A percentile compares a stretch with the other conserved stretches of the same genome.
These are phyloP conservation scores for Polia nebulosa DNA, from an alignment of 2,888 invertebrate species.

Conservation along the genomic window DNA sequence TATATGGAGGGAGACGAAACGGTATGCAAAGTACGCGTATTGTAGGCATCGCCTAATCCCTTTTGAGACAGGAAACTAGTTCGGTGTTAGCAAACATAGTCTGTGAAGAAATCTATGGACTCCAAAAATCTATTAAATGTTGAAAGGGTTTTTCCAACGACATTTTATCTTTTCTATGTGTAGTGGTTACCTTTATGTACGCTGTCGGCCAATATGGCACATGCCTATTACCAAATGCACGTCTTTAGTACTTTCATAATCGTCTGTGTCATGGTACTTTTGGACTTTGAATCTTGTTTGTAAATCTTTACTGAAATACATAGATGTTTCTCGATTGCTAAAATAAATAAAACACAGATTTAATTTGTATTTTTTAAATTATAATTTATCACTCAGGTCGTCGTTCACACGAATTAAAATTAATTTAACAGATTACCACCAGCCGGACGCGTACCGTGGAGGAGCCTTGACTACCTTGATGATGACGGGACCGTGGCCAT, in stretches of 20 bases:
- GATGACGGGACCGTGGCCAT: slow-evolving; percentile 37
- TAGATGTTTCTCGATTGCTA: too few relatives aligned
- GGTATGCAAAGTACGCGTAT: slow-evolving; percentile 34
- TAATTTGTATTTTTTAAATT: slow-evolving; percentile 11
- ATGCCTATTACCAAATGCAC: background rate
- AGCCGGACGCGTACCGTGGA: slow-evolving; percentile 52
- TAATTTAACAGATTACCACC: slow-evolving; percentile 43
- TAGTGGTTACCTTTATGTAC: background rate
- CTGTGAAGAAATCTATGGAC: slow-evolving; percentile 1
- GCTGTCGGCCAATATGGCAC: background rate
- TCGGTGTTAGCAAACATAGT: background rate
- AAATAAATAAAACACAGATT: slow-evolving; percentile 14
- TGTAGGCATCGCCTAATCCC: slow-evolving; percentile 1
- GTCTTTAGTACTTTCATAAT: background rate
- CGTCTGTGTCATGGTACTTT: too few relatives aligned
- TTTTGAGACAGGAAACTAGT: background rate
- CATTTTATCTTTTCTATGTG: background rate
- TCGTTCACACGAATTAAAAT: slow-evolving; percentile 30
- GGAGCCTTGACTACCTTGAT: slow-evolving; percentile 61
- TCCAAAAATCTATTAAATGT: background rate
- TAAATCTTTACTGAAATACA: too few relatives aligned
- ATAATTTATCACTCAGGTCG: slow-evolving; percentile 8
- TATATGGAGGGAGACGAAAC: slow-evolving; percentile 34
- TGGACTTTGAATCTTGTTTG: too few relatives aligned
- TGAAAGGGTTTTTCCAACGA: background rate